Conservation (phyloP, 1,140 invertebrate species). For the Leptinotarsa defecta region DNA sequence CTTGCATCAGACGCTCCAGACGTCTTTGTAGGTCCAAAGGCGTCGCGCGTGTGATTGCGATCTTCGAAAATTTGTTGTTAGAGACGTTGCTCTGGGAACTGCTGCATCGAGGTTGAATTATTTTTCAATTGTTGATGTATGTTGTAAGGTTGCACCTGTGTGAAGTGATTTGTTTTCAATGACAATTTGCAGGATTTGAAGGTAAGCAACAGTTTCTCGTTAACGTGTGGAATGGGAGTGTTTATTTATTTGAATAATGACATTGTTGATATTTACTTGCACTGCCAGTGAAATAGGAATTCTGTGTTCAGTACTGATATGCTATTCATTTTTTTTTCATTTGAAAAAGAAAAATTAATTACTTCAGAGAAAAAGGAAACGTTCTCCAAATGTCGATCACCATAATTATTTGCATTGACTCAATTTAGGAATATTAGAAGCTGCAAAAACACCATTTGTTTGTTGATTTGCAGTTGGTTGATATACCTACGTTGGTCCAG, state of each 20-base stretch:
- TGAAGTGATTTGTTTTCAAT: not conserved
- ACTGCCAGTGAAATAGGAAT: no score
- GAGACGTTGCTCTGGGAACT: not conserved
- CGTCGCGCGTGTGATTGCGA: not conserved
- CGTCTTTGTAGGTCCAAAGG: not conserved
- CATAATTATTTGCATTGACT: no score
- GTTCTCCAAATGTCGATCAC: no score
- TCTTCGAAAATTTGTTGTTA: constrained; percentile 4
- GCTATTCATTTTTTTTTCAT: no score
- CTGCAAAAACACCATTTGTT: no score
- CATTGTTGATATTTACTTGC: constrained; percentile 1
- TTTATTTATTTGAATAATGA: constrained; percentile 7
- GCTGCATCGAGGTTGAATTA: not conserved
- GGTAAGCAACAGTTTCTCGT: constrained; percentile 10
- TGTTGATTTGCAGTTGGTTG: no score
- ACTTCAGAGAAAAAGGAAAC: no score
- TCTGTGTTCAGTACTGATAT: no score
- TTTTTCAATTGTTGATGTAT: not conserved
- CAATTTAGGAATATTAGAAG: no score
- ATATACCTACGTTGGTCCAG: no score
- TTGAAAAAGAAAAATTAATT: no score
- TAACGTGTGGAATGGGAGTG: not conserved
- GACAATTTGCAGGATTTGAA: constrained; percentile 12
- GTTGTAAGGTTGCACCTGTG: not conserved
- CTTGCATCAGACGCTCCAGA: not conserved